These are phyloP conservation scores for Dreissena polymorpha DNA, from an alignment of 1,140 invertebrate genomes.

Conservation along the genomic window DNA sequence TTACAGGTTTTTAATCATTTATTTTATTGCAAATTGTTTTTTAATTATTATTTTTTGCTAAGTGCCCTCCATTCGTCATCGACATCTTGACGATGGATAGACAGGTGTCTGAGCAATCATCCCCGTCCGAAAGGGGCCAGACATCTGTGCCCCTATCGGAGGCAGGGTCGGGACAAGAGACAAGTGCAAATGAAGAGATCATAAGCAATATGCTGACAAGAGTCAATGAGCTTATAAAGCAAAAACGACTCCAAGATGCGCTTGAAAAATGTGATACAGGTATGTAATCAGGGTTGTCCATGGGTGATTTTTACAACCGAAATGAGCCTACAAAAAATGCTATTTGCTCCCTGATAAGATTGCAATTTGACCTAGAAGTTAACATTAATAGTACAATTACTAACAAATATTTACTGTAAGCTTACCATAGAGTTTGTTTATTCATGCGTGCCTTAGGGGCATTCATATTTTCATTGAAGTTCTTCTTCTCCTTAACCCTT, in stretches of 20 bases:
- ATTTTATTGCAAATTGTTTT: too few species aligned
- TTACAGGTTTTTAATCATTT: too few species aligned
- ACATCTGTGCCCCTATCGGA: neutral
- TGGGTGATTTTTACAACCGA: neutral
- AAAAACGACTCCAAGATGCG: constrained; percentile 48
- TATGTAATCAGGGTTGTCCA: constrained; percentile 26
- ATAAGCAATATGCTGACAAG: constrained; percentile 15
- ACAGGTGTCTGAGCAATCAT: constrained; percentile 29
- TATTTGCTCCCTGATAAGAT: neutral
- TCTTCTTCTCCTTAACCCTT: too few species aligned
- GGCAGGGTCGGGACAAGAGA: constrained; percentile 16
- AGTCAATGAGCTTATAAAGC: constrained; percentile 24
- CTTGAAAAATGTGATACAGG: constrained; percentile 53
- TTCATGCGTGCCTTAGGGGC: too few species aligned
- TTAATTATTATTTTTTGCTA: too few species aligned
- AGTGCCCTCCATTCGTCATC: constrained; percentile 37
- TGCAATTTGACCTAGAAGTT: neutral
- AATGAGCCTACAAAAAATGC: too few species aligned
- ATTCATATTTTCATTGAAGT: too few species aligned
- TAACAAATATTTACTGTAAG: neutral
- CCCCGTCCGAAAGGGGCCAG: constrained; percentile 21
- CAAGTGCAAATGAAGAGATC: constrained; percentile 29
- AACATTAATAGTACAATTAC: neutral
- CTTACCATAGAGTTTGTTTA: too few species aligned
- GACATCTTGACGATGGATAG: constrained; percentile 50